Base-by-base conservation (phyloP, 2,797 vertebrate species). In the Clarias laeviceps region DNA sequence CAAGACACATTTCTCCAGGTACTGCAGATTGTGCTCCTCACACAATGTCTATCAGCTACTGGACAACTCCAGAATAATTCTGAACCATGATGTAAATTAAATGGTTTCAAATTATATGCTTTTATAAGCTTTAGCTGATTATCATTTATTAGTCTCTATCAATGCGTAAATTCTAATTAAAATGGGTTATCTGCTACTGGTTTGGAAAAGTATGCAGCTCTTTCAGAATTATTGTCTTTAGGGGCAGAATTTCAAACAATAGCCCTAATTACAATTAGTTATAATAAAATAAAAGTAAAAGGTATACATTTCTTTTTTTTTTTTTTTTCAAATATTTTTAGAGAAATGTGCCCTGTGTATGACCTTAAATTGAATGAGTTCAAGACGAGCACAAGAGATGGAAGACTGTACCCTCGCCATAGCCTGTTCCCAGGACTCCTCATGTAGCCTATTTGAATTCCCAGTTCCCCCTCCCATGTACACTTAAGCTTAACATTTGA, bases 271-370 rank as follows among this genome's bases (percentile, higher is more conserved):
- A 0, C 15, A 54, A n/a, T n/a, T 72, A n/a, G 69, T 24, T 45
- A 6, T n/a, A 70, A 70, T 40, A 15, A 72, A n/a, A 72, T 72
- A n/a, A 72, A 45, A 72, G 37, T n/a, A 7, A 72, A 72, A 72
- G 6, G 15, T 54, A 56, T 18, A 56, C 15, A 40, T 70, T 54
- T 7, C 17, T 34, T n/a, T n/a, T n/a, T n/a, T n/a, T n/a, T n/a
- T n/a, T n/a, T n/a, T n/a, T n/a, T n/a, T n/a, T n/a, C n/a, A n/a
- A n/a, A n/a, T n/a, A n/a, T n/a, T n/a, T n/a, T n/a, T n/a, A n/a
- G n/a, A n/a, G n/a, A n/a, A n/a, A n/a, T n/a, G n/a, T n/a, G n/a
- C n/a, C n/a, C n/a, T n/a, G n/a, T n/a, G n/a, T n/a, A n/a, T n/a
- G n/a, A n/a, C n/a, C n/a, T n/a, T n/a, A n/a, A n/a, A n/a, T n/a